phyloP scores from a whole-genome alignment of 1,140 invertebrate species.

The Drosophila bocki region DNA sequence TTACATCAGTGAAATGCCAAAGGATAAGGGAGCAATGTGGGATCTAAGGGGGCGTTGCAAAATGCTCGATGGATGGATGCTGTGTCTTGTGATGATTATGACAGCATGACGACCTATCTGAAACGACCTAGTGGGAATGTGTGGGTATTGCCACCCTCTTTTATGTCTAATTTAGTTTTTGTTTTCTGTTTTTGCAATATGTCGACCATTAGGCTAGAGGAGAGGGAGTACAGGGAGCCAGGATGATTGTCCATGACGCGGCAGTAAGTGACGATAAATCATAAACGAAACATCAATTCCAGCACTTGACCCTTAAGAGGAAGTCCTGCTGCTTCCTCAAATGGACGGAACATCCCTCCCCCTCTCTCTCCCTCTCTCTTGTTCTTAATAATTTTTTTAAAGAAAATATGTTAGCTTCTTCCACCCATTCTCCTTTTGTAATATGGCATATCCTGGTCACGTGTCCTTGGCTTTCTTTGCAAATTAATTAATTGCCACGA shows the following conservation, averaged over 20 bases:
- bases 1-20: constrained; percentile 77
- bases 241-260: constrained; percentile 60
- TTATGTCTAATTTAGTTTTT: constrained; percentile 78
- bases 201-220: constrained; percentile 63
- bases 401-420: constrained; percentile 19
- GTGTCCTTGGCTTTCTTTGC: constrained; percentile 43
- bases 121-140: constrained; percentile 23
- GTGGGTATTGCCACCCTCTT: constrained; percentile 22
- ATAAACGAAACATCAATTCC: constrained; percentile 85
- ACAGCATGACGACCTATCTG: constrained; percentile 77
- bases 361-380: background rate
- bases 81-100: constrained; percentile 84
- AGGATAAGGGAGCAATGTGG: constrained; percentile 23
- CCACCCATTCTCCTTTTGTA: background rate
- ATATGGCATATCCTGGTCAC: constrained; percentile 48
- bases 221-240: background rate
- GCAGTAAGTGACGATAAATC: constrained; percentile 80
- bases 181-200: constrained; percentile 78
- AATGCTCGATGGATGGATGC: constrained; percentile 69
- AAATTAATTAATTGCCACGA: constrained; percentile 81
- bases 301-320: constrained; percentile 79
- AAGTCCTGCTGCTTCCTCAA: constrained; percentile 32
- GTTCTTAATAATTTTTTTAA: constrained; percentile 37
- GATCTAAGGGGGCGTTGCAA: constrained; percentile 75
- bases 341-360: background rate